Percentiles rank a stretch among this genome's conserved stretches.
Evolutionary conservation across 1,140 invertebrate genomes (phyloP).

Genomic region (Caerostris darwini): DNA sequence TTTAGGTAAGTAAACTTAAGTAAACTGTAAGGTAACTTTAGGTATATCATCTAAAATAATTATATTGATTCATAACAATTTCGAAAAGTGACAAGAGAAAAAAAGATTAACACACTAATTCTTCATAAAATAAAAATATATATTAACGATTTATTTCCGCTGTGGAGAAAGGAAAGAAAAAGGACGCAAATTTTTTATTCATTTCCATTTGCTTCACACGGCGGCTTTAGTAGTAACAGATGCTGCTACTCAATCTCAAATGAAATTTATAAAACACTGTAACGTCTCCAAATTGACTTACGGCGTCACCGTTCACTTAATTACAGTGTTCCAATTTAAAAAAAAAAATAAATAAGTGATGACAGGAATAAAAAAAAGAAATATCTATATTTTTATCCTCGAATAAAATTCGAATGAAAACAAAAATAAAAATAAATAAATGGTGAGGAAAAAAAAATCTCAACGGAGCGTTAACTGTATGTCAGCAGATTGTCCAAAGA

Average conservation of each 20-base stretch:
- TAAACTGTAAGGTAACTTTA: no score
- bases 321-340: constrained; percentile 38
- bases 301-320: not conserved
- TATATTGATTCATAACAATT: no score
- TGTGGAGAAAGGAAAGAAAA: no score
- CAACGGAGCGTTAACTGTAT: not conserved
- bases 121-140: no score
- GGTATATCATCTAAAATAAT: no score
- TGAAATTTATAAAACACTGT: not conserved
- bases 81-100: no score
- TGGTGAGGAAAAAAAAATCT: not conserved
- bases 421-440: no score
- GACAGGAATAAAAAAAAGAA: not conserved
- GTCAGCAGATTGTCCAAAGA: constrained; percentile 49
- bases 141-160: no score
- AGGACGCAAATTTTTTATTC: not conserved
- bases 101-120: no score
- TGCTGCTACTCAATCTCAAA: not conserved
- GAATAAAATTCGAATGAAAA: no score
- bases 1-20: no score
- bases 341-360: not conserved
- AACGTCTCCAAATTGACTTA: constrained; percentile 6
- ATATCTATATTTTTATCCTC: no score
- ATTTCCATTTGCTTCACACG: not conserved
- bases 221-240: not conserved